These are phyloP conservation scores for Vulpes ferrilata DNA, from an alignment of 2,113 vertebrate genomes.

Conservation along the genomic window DNA sequence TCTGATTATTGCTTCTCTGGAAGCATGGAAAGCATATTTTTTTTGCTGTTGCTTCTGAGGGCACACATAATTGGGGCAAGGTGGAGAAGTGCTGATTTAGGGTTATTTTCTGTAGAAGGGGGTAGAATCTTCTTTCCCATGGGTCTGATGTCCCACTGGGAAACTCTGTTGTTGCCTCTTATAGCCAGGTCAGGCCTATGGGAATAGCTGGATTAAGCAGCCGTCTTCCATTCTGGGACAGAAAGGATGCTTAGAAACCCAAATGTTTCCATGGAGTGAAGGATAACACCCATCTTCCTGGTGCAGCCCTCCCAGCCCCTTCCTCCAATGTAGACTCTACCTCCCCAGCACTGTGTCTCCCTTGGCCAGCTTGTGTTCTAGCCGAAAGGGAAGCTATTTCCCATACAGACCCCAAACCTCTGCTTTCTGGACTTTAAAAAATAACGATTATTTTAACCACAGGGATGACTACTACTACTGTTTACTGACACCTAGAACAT, in stretches of 20 bases:
- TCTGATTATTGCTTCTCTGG: background rate
- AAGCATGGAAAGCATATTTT: background rate
- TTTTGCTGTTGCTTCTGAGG: background rate
- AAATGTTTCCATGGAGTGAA: fast-evolving
- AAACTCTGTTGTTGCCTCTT: background rate
- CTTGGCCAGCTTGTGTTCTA: background rate
- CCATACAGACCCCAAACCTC: background rate
- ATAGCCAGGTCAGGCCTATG: background rate
- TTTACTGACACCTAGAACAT: conserved; percentile 39
- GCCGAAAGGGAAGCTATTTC: background rate
- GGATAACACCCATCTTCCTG: background rate
- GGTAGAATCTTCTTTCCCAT: background rate
- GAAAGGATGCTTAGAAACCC: background rate
- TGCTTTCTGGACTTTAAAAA: conserved; percentile 44
- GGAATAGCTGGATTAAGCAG: background rate
- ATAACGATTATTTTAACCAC: conserved; percentile 6
- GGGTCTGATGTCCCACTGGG: background rate
- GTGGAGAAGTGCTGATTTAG: background rate
- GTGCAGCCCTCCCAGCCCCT: background rate
- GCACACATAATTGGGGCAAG: background rate
- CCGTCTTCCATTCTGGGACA: background rate
- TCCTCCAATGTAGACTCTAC: background rate
- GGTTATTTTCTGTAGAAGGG: background rate
- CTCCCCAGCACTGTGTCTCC: background rate
- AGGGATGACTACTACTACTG: background rate